Conservation (phyloP, 2,888 invertebrate species). For the Cactoblastis cactorum region DNA sequence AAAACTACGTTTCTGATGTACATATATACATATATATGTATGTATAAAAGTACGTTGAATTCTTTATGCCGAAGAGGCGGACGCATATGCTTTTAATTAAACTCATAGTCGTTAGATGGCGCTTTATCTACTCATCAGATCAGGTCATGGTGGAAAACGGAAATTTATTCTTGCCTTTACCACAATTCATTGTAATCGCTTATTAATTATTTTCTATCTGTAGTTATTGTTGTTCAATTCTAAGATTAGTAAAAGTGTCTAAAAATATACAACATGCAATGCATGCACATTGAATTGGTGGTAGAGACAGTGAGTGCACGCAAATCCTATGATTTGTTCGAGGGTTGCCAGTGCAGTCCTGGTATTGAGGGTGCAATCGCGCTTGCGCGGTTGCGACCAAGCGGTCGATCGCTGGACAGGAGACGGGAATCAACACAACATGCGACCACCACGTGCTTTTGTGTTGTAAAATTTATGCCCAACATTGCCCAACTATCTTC, state of each 20-base stretch:
- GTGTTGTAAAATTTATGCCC: conserved; percentile 20
- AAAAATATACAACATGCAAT: background rate
- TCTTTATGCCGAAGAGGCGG: background rate
- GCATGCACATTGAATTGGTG: conserved; percentile 12
- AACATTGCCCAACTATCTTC: conserved; percentile 12
- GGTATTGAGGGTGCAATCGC: conserved; percentile 45
- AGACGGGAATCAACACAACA: conserved; percentile 37
- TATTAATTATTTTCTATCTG: too few species aligned
- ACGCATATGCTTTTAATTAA: background rate
- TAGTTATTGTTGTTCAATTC: background rate
- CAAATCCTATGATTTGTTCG: conserved; percentile 41
- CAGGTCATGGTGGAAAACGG: too few species aligned
- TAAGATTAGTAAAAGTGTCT: background rate
- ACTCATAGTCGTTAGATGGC: conserved; percentile 17
- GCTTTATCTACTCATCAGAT: conserved; percentile 2
- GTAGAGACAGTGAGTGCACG: conserved; percentile 20
- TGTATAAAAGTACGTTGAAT: background rate
- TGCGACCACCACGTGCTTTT: conserved; percentile 62
- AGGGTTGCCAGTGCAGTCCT: conserved; percentile 43
- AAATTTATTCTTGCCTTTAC: too few species aligned
- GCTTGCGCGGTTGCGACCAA: conserved; percentile 49
- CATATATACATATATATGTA: too few species aligned
- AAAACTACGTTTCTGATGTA: too few species aligned
- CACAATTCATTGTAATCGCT: background rate
- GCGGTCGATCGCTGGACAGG: conserved; percentile 56